phyloP scores from a whole-genome alignment of 1,140 invertebrate genomes.

The Bombyx mandarina region DNA sequence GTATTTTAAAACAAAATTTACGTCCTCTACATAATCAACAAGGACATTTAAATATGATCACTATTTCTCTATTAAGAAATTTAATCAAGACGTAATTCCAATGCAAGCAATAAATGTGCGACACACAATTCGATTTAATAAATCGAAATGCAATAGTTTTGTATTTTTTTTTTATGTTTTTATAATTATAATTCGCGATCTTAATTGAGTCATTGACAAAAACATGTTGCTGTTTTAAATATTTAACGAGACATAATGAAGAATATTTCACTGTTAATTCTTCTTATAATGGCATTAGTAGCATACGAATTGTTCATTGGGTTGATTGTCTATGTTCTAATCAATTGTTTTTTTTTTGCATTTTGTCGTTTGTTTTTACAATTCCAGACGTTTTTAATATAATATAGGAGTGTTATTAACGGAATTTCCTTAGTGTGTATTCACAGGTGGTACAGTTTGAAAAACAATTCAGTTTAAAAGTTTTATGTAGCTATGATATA shows the following conservation, averaged over 20 bases:
- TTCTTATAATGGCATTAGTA: constrained; percentile 38
- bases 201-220: constrained; percentile 27
- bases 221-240: constrained; percentile 51
- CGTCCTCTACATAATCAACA: constrained; percentile 3
- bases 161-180: not conserved
- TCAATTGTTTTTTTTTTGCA: not conserved
- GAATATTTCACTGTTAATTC: constrained; percentile 50
- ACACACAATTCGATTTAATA: no score
- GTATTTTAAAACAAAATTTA: no score
- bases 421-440: constrained; percentile 24
- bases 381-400: constrained; percentile 3
- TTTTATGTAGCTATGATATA: no score
- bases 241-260: constrained; percentile 63
- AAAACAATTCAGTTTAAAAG: not conserved
- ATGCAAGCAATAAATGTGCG: no score
- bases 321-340: constrained; percentile 28
- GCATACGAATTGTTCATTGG: constrained; percentile 62
- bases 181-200: constrained; percentile 1
- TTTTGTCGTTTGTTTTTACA: constrained; percentile 15
- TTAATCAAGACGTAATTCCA: no score
- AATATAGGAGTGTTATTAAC: constrained; percentile 21
- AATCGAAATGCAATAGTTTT: not conserved
- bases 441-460: not conserved
- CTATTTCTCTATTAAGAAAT: no score
- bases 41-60: no score